Evolutionary conservation across 2,888 invertebrate species (phyloP).

Genomic region (Atrina japonica): DNA sequence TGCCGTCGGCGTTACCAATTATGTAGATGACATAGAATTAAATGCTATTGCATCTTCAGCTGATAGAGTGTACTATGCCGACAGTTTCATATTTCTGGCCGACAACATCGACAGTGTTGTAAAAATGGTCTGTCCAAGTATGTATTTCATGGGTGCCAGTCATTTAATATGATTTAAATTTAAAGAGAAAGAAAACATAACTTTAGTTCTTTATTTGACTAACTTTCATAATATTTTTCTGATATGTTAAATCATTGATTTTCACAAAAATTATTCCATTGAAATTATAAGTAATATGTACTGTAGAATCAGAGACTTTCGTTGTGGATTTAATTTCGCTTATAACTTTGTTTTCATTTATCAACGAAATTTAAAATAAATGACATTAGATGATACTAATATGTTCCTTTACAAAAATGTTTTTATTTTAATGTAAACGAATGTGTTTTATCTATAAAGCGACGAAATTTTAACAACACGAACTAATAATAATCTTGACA

Average conservation of each 20-base stretch:
- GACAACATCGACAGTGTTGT: constrained; percentile 16
- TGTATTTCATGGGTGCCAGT: not conserved
- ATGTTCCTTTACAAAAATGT: too few species aligned
- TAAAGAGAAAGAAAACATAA: not conserved
- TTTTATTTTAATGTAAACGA: too few species aligned
- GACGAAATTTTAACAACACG: not conserved
- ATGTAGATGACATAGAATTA: constrained; percentile 75
- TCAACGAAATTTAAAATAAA: too few species aligned
- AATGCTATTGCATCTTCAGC: constrained; percentile 51
- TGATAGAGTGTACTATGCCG: constrained; percentile 55
- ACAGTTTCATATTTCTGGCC: constrained; percentile 20
- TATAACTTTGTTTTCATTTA: too few species aligned
- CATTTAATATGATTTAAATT: not conserved
- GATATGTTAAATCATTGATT: too few species aligned
- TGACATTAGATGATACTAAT: too few species aligned
- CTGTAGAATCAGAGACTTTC: too few species aligned
- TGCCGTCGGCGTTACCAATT: constrained; percentile 78
- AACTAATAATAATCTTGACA: too few species aligned
- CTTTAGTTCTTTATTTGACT: not conserved
- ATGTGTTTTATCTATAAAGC: too few species aligned
- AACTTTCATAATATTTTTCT: not conserved
- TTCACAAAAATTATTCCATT: too few species aligned
- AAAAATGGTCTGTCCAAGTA: constrained; percentile 34
- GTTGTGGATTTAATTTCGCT: too few species aligned
- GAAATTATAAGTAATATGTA: too few species aligned